Conservation (phyloP, 1,140 invertebrate species). For the Eriocheir sinensis region DNA sequence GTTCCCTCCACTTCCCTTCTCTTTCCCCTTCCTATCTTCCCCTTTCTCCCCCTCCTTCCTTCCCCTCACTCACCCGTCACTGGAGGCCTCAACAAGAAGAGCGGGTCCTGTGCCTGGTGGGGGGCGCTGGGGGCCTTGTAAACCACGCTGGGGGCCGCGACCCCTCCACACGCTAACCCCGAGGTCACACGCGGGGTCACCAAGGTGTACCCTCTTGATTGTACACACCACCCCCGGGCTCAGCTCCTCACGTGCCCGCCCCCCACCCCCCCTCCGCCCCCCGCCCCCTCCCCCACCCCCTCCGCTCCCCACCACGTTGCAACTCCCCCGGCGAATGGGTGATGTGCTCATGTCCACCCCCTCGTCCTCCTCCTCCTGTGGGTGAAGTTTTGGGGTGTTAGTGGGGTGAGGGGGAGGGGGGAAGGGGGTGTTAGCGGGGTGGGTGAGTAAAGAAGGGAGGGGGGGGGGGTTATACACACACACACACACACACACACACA, state of each 20-base stretch:
- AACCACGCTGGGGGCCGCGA: constrained; percentile 70
- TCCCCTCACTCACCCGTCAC: constrained; percentile 66
- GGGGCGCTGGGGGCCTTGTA: constrained; percentile 73
- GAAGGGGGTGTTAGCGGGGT: neutral
- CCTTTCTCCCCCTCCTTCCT: neutral
- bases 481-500: constrained; percentile 28
- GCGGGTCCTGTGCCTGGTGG: constrained; percentile 74
- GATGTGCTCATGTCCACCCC: constrained; percentile 37
- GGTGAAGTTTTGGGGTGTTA: neutral
- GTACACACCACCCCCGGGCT: constrained; percentile 75
- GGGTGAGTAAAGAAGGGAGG: neutral
- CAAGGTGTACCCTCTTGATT: constrained; percentile 77
- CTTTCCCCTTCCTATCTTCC: neutral
- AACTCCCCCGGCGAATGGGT: neutral
- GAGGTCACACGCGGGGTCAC: constrained; percentile 77
- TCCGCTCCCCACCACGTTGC: constrained; percentile 34
- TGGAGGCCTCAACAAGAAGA: constrained; percentile 71
- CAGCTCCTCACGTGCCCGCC: constrained; percentile 61
- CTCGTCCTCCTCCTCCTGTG: constrained; percentile 69
- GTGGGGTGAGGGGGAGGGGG: neutral
- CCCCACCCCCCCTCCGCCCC: neutral
- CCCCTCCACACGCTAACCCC: constrained; percentile 78
- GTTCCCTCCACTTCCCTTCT: neutral
- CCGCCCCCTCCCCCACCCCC: constrained; percentile 8
- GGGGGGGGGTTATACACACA: neutral